These are phyloP conservation scores for Nesidiocoris tenuis DNA, from an alignment of 2,888 invertebrate genomes.

Conservation along the genomic window DNA sequence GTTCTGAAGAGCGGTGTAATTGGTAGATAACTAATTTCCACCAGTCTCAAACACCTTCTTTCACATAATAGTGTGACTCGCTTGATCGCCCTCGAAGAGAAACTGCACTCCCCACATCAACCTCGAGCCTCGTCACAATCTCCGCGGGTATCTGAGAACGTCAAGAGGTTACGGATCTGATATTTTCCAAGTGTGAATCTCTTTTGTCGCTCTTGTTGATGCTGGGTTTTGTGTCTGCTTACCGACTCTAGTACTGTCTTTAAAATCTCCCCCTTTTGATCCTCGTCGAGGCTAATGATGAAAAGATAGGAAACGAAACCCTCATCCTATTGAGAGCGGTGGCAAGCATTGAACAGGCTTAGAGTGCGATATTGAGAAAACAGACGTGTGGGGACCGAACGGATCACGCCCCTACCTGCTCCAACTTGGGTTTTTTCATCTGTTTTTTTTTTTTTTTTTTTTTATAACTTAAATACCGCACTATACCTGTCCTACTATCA, in stretches of 20 bases:
- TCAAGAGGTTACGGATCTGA: not conserved
- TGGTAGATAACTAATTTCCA: no score
- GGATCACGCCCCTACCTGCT: conserved; percentile 30
- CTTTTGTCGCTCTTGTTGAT: not conserved
- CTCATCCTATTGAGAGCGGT: conserved; percentile 23
- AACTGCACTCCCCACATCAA: no score
- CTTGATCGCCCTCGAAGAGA: no score
- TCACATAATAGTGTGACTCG: no score
- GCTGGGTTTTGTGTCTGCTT: not conserved
- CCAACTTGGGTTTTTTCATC: conserved; percentile 5
- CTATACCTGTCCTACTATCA: no score
- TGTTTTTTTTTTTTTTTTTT: conserved; percentile 15
- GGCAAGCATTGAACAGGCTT: conserved; percentile 18
- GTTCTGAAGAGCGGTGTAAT: no score
- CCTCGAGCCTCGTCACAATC: no score
- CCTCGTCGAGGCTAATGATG: conserved; percentile 25
- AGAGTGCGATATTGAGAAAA: conserved; percentile 36
- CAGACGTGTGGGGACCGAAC: conserved; percentile 19
- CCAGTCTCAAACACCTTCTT: no score
- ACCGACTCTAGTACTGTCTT: not conserved
- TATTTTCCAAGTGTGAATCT: not conserved
- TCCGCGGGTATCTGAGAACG: not conserved
- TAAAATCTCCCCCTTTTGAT: not conserved
- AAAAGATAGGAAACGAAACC: conserved; percentile 25
- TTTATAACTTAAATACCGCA: no score